Evolutionary conservation across 1,140 invertebrate genomes (phyloP), one percentile per base, ranked within the genome.

Genomic region (Ooceraea biroi): DNA sequence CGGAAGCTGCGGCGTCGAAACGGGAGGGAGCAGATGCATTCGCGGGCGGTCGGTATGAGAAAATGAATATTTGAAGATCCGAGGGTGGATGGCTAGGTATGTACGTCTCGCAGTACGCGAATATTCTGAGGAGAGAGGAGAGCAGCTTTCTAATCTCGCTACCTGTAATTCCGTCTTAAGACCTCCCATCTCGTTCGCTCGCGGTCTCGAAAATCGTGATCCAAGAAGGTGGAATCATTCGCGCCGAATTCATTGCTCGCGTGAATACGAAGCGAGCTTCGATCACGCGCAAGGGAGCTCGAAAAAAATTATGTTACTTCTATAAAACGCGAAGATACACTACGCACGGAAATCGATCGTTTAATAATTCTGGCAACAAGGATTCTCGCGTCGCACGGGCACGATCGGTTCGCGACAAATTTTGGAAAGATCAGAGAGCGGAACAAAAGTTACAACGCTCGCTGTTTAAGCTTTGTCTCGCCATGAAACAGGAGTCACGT

Each of bases 41-140:
- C 61, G 19, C 41, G 61, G 44, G 68, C 57, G 36, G 74, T 1
- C 41, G 86, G 71, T 85, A 84, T 89, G 88, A 87, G 87, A 85
- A 87, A 90, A 89, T 90, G 88, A 90, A 90, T 90, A 90, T 90
- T 90, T 90, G 78, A 90, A 76, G 86, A 83, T 78, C 71, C 48
- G 52, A 63, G 52, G 48, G 72, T 36, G 48, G 41, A 73, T 30
- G 14, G 66, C 41, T 30, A 44, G 71, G n/a, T 72, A 73, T 27
- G 68, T 58, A 73, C 55, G 50, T 44, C 27, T 63, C n/a, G 55
- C 50, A 30, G 14, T 46, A 46, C 22, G 19, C 61, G 71, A 74
- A 82, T 27, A 82, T 82, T 46, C 44, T 50, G 27, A n/a, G n/a
- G n/a, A n/a, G n/a, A n/a, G n/a, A n/a, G n/a, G n/a, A n/a, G n/a